Evolutionary conservation across 1,140 invertebrate genomes (phyloP).

Genomic region (Drosophila rufa): DNA sequence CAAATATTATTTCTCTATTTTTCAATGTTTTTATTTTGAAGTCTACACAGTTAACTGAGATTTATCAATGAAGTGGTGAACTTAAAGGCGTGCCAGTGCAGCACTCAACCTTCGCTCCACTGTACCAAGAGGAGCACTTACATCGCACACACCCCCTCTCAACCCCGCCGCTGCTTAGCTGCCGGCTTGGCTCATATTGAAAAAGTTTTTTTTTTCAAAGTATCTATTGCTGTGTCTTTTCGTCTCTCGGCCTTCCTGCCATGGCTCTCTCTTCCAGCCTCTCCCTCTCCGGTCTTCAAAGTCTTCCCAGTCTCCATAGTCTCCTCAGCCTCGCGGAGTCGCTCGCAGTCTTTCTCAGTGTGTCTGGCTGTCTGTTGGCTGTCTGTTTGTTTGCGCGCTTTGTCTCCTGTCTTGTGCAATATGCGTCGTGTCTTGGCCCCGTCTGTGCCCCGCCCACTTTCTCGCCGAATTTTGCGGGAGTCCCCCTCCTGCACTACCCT

Average conservation of each 20-base stretch:
- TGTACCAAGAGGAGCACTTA: conserved; percentile 17
- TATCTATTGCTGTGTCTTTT: conserved; percentile 62
- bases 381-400: conserved; percentile 61
- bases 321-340: neutral
- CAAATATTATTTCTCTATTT: no score
- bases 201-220: conserved; percentile 68
- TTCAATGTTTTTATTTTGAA: no score
- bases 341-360: conserved; percentile 22
- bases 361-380: conserved; percentile 54
- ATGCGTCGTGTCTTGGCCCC: conserved; percentile 67
- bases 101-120: neutral
- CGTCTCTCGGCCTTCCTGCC: conserved; percentile 17
- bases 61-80: no score
- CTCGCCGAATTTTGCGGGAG: neutral
- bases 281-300: neutral
- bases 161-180: conserved; percentile 17
- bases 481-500: neutral
- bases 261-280: neutral
- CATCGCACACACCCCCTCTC: conserved; percentile 1
- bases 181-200: conserved; percentile 63
- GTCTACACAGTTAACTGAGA: no score
- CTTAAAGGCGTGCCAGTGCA: no score
- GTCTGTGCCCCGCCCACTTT: neutral
- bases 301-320: neutral
- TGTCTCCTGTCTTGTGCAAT: conserved; percentile 71